Conservation (phyloP, 1,140 invertebrate species). For the Mizuhopecten yessoensis region DNA sequence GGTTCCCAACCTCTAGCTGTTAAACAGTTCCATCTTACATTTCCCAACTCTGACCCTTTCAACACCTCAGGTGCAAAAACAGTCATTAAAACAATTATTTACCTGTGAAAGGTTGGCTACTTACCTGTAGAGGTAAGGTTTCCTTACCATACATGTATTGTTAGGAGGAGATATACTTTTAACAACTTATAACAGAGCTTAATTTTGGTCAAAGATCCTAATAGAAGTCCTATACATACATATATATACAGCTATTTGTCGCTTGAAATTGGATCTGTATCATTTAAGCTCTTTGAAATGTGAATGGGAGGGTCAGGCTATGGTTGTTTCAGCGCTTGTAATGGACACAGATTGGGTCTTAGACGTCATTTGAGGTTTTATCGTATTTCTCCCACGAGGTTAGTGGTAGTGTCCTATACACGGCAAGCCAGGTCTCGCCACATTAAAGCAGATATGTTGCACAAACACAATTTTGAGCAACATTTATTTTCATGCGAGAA, state of each 20-base stretch:
- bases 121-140: background rate
- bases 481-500: conserved; percentile 6
- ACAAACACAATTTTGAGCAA: conserved; percentile 35
- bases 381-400: background rate
- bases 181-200: background rate
- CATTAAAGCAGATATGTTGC: background rate
- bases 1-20: background rate
- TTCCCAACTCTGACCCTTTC: background rate
- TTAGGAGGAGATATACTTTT: background rate
- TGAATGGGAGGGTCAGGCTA: background rate
- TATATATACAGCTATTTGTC: background rate
- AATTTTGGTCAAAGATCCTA: background rate
- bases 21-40: background rate
- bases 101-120: background rate
- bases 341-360: background rate
- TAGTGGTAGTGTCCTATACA: background rate
- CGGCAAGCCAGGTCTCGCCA: background rate
- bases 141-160: background rate
- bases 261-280: background rate
- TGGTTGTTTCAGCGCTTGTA: background rate
- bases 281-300: background rate
- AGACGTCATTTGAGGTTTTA: background rate
- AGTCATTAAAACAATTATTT: background rate
- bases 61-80: conserved; percentile 21
- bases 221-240: background rate